Percentiles rank a stretch among this genome's conserved stretches.
Evolutionary conservation across 2,888 invertebrate genomes (phyloP).

Genomic region (Slavum lentiscoides): DNA sequence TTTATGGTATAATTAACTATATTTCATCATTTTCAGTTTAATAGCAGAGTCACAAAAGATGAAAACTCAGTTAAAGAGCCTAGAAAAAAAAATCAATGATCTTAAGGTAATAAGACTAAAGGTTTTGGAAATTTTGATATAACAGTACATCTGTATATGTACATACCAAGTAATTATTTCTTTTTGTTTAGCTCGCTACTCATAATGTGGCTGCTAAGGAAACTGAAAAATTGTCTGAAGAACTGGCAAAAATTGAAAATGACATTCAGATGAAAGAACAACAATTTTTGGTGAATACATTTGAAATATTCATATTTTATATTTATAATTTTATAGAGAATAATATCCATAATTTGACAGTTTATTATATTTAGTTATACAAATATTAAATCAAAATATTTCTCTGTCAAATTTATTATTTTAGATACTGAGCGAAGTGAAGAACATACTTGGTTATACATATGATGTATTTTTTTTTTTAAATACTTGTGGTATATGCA

Average conservation of each 20-base stretch:
- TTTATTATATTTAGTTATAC: neutral
- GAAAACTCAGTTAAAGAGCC: slow-evolving; percentile 65
- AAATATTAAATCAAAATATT: neutral
- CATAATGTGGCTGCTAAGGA: slow-evolving; percentile 46
- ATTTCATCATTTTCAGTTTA: slow-evolving; percentile 59
- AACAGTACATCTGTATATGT: neutral
- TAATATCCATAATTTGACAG: neutral
- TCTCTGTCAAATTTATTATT: neutral
- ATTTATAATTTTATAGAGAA: neutral
- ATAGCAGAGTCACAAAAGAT: slow-evolving; percentile 67
- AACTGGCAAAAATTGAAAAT: slow-evolving; percentile 50
- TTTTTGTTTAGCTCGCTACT: slow-evolving; percentile 32
- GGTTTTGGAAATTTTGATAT: neutral
- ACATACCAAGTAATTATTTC: neutral
- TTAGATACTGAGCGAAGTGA: neutral
- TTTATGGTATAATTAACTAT: slow-evolving; percentile 28
- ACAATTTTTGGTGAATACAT: slow-evolving; percentile 39
- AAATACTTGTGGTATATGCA: too few species aligned
- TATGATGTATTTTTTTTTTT: neutral
- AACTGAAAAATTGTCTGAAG: slow-evolving; percentile 44
- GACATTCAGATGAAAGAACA: slow-evolving; percentile 48
- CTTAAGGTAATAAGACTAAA: slow-evolving; percentile 61
- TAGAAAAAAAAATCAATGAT: slow-evolving; percentile 68
- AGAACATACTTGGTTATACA: neutral
- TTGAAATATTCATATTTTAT: neutral